phyloP scores from a whole-genome alignment of 92 coral and sea anemone species.

The Umimayanthus kanabou region DNA sequence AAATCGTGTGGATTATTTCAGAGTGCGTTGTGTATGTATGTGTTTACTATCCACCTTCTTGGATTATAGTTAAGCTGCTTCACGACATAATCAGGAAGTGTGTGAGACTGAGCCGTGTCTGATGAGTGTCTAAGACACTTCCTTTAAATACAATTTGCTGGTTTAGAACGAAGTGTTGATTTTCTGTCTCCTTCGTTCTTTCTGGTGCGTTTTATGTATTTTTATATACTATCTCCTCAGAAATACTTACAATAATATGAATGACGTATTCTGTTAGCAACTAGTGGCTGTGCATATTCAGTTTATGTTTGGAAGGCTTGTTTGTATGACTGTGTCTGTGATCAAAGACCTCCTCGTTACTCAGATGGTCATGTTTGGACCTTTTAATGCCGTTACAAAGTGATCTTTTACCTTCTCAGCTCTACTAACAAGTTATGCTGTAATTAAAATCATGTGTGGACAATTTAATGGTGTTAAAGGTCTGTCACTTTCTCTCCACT shows the following conservation, averaged over 20 bases:
- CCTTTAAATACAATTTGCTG: not conserved
- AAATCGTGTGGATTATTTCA: not conserved
- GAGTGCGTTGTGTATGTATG: not conserved
- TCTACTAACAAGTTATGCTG: too few relatives aligned
- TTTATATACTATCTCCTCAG: not conserved
- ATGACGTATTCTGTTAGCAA: not conserved
- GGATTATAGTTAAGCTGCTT: not conserved
- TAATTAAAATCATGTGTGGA: not conserved
- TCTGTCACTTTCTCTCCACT: not conserved
- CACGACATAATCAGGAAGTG: not conserved
- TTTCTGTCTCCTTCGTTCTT: not conserved
- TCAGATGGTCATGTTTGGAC: not conserved
- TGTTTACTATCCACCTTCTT: not conserved
- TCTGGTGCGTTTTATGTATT: not conserved
- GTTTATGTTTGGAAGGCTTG: not conserved
- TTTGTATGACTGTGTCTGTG: not conserved
- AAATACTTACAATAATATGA: not conserved
- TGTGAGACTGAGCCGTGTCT: not conserved
- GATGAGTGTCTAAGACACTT: not conserved
- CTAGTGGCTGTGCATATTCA: too few relatives aligned
- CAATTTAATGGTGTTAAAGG: not conserved
- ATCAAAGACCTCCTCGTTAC: not conserved
- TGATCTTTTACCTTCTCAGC: too few relatives aligned
- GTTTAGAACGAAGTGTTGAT: not conserved
- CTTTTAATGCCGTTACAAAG: too few relatives aligned